Percentiles rank a stretch among this genome's conserved stretches.
phyloP scores from a whole-genome alignment of 2,113 vertebrate genomes.

The Melanotaenia duboulayi region DNA sequence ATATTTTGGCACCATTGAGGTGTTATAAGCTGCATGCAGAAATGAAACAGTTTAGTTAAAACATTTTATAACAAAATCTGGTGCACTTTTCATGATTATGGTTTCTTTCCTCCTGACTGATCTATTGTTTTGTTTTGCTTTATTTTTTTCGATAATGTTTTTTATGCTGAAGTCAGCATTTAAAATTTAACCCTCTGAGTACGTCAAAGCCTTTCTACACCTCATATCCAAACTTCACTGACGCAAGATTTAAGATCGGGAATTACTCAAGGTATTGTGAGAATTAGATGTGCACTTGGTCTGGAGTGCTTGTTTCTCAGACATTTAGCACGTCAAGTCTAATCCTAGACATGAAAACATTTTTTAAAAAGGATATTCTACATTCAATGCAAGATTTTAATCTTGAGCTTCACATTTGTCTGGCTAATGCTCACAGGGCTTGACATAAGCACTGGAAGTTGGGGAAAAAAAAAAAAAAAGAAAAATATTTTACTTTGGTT shows the following conservation, averaged over 20 bases:
- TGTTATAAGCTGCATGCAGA: constrained; percentile 98
- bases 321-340: constrained; percentile 24
- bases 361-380: constrained; percentile 25
- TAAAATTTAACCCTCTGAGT: constrained; percentile 98
- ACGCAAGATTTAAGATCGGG: constrained; percentile 59
- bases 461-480: constrained; percentile 9
- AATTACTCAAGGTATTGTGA: constrained; percentile 57
- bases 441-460: constrained; percentile 63
- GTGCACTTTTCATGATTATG: constrained; percentile 85
- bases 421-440: constrained; percentile 41
- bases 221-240: constrained; percentile 81
- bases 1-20: constrained; percentile 85
- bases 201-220: constrained; percentile 94
- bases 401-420: constrained; percentile 40
- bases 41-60: constrained; percentile 92
- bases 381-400: constrained; percentile 30
- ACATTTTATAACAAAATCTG: constrained; percentile 91
- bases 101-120: constrained; percentile 28
- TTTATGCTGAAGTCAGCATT: constrained; percentile 89
- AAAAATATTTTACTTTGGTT: constrained; percentile 72
- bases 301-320: constrained; percentile 29
- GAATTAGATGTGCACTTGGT: constrained; percentile 35
- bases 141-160: constrained; percentile 66
- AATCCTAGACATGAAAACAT: constrained; percentile 34
- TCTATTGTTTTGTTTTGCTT: not conserved